Evolutionary conservation across 2,888 invertebrate species (phyloP), one percentile per base, ranked within the genome.

Genomic region (Monoplex corrugatus): DNA sequence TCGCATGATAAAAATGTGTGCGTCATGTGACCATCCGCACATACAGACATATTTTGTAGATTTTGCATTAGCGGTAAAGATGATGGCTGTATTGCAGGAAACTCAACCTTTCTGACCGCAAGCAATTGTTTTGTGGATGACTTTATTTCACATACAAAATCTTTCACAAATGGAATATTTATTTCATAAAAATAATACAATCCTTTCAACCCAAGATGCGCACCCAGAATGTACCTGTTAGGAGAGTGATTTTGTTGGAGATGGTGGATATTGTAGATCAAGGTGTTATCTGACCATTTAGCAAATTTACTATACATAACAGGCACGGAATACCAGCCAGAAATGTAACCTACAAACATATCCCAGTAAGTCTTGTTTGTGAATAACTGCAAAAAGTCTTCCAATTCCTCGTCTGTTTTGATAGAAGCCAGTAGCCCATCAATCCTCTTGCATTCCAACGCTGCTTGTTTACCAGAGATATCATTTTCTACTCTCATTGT

Each of bases 221-320:
- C 35, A 28, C 23, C 28, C 0, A 28, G 28, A 16, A 35, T 72
- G 19, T 72, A 10, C 35, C 35, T 0, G 72, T 35, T 35, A 35
- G 35, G 13, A 0, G 8, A 72, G 2, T 0, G 0, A 3, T 72
- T 0, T 35, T 0, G 10, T 32, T 3, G 6, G 35, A 72, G 8
- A 35, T 83, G 82, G 32, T 83, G 32, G 45, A 83, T 44, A 13
- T 32, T 45, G 19, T 83, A 83, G 8, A 45, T 83, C 32, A 83
- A n/a, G 16, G 82, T 83, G 8, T 32, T 44, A 45, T 83, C 82
- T 16, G 82, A 44, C 82, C 82, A 44, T 45, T 13, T 44, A 0
- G 16, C n/a, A 50, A 83, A 45, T 2, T n/a, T n/a, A 32, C 82
- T 83, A 32, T 38, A 83, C n/a, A 83, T 45, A 19, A 83, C 44